Percentiles rank a stretch among this genome's conserved stretches.
These are phyloP conservation scores for Xenopus borealis DNA, from an alignment of 2,113 vertebrate species.

Conservation along the genomic window DNA sequence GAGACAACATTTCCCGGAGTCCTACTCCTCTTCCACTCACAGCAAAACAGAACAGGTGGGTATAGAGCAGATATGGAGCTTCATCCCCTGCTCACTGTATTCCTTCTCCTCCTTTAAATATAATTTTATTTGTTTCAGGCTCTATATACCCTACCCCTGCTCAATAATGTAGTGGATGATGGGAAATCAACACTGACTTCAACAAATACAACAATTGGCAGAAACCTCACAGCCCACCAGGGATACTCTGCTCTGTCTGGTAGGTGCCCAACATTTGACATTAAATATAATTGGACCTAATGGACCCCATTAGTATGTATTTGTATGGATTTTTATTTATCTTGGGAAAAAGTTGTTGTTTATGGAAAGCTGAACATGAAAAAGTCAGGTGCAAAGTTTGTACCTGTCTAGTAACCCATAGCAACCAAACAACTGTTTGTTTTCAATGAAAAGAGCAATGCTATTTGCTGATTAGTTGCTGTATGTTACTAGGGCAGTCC, in stretches of 20 bases:
- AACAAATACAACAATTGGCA: constrained; percentile 71
- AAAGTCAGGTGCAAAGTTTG: too few relatives aligned
- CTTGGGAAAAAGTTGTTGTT: too few relatives aligned
- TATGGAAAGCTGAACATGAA: too few relatives aligned
- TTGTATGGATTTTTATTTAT: too few relatives aligned
- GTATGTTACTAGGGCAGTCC: too few relatives aligned
- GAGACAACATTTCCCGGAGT: constrained; percentile 76
- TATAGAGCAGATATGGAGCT: background rate
- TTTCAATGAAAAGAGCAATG: too few relatives aligned
- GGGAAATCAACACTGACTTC: constrained; percentile 73
- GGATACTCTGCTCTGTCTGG: constrained; percentile 80
- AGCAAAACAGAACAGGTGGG: constrained; percentile 82
- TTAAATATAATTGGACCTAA: too few relatives aligned
- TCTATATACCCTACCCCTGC: constrained; percentile 80
- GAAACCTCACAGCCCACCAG: constrained; percentile 79
- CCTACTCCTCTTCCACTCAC: constrained; percentile 68
- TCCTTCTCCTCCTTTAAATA: background rate
- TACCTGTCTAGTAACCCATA: too few relatives aligned
- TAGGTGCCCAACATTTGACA: constrained; percentile 51
- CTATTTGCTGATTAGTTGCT: too few relatives aligned
- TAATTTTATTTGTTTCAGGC: constrained; percentile 56
- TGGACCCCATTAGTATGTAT: too few relatives aligned
- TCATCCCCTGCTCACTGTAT: background rate
- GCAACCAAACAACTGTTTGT: too few relatives aligned
- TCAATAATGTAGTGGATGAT: constrained; percentile 77